phyloP scores from a whole-genome alignment of 2,888 invertebrate genomes.

The Petrolisthes manimaculis region DNA sequence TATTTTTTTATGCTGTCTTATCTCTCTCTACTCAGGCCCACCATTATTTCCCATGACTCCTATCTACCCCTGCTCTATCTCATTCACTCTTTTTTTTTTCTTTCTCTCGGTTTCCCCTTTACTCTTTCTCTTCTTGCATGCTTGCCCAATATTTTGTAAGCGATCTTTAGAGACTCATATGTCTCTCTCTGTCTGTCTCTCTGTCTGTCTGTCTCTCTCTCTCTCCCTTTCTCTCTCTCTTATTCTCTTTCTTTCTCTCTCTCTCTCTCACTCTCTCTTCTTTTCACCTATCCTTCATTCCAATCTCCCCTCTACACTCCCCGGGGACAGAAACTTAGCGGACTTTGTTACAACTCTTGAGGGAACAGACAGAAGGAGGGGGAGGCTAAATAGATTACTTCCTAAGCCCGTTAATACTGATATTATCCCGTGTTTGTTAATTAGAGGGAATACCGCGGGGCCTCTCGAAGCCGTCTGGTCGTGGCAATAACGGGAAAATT shows the following conservation, averaged over 20 bases:
- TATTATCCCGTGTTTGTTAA: not conserved
- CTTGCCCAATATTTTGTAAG: too few relatives aligned
- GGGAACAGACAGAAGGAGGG: not conserved
- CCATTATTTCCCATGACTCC: not conserved
- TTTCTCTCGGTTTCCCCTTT: not conserved
- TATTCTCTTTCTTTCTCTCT: not conserved
- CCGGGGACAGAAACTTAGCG: not conserved
- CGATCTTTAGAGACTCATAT: not conserved
- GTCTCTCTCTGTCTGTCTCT: not conserved
- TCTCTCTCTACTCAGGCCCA: not conserved
- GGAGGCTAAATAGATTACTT: not conserved
- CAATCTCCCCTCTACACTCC: not conserved
- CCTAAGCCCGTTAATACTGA: constrained; percentile 1
- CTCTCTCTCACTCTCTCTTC: not conserved
- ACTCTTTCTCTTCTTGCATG: not conserved
- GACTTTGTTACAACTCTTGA: not conserved
- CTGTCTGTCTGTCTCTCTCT: not conserved
- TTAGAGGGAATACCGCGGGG: not conserved
- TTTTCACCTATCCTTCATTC: not conserved
- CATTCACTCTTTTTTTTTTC: not conserved
- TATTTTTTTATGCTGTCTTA: not conserved
- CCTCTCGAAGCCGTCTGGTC: too few relatives aligned
- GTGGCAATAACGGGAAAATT: too few relatives aligned
- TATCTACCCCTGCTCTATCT: not conserved
- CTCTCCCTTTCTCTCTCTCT: not conserved